Evolutionary conservation across 2,888 invertebrate species (phyloP), one percentile per base, ranked within the genome.

Genomic region (Lottia scabra): DNA sequence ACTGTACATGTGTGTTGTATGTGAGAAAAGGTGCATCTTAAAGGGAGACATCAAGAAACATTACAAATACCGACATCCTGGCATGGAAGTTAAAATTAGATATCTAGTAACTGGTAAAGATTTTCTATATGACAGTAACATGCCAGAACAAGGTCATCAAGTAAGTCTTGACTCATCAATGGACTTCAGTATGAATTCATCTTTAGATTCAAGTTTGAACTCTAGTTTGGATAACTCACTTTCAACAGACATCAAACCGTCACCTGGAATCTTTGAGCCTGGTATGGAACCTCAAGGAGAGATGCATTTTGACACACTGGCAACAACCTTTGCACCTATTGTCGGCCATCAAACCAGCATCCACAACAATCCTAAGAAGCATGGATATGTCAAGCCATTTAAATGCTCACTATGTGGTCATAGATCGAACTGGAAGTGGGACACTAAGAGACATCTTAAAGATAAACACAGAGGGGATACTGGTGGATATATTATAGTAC

Each of bases 401-500:
- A 96, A 97, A 90, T 98, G 98, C 91, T 97, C 97, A 0, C 91
- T 95, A n/a, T 98, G 98, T 91, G 94, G 95, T 70, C 96, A 97
- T 87, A 93, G 96, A 81, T 97, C 97, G 46, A 98, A 98, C 89
- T 98, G 98, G 98, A 93, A 97, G 80, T 98, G 98, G 97, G 98
- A 98, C 90, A 95, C 98, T 75, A 97, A 96, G 65, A 98, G 98
- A 90, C 98, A 98, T 90, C 97, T 98, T 79, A 76, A 85, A 56
- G 79, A 82, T 16, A 81, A 83, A 64, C 88, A 88, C 77, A 81
- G 81, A 27, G 79, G 75, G 6, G 74, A 77, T 19, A 73, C 75
- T 62, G 79, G 77, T 5, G 84, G 85, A 4, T 77, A 80, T 63
- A 82, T 88, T 16, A 86, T 88, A 27, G 81, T 83, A 43, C 71